Percentiles rank a stretch among this genome's conserved stretches.
Evolutionary conservation across 1,140 invertebrate species (phyloP).

Genomic region (Triops longicaudatus): DNA sequence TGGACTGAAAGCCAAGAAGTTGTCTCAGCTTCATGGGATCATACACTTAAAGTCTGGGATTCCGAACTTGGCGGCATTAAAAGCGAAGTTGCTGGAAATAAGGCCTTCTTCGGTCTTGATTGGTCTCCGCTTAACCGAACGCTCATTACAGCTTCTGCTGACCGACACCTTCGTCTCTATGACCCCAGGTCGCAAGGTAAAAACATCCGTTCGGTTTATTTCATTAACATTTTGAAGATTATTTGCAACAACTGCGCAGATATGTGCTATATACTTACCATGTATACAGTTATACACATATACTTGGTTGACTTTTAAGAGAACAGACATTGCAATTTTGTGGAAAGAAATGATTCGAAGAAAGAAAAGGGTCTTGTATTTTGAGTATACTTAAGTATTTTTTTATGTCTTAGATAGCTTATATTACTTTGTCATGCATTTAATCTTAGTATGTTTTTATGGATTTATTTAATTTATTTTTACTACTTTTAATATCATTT

Average conservation of each 20-base stretch:
- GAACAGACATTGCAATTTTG: too few relatives aligned
- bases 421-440: too few relatives aligned
- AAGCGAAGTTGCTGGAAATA: slow-evolving; percentile 73
- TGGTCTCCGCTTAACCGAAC: slow-evolving; percentile 66
- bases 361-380: too few relatives aligned
- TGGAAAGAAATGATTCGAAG: too few relatives aligned
- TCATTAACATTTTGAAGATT: too few relatives aligned
- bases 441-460: slow-evolving; percentile 20
- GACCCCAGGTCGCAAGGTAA: slow-evolving; percentile 78
- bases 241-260: too few relatives aligned
- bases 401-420: too few relatives aligned
- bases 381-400: too few relatives aligned
- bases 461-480: slow-evolving; percentile 19
- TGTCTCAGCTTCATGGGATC: slow-evolving; percentile 86
- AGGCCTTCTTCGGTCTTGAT: slow-evolving; percentile 80
- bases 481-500: not conserved
- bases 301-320: too few relatives aligned
- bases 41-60: slow-evolving; percentile 92
- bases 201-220: not conserved
- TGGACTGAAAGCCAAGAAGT: slow-evolving; percentile 71
- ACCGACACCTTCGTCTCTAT: slow-evolving; percentile 79
- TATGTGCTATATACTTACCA: slow-evolving; percentile 6
- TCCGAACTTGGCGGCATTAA: slow-evolving; percentile 71
- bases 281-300: too few relatives aligned
- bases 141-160: slow-evolving; percentile 78